A percentile compares a stretch with the other conserved stretches of the same genome.
phyloP scores from a whole-genome alignment of 2,888 invertebrate species.

The Sthenelais limicola region DNA sequence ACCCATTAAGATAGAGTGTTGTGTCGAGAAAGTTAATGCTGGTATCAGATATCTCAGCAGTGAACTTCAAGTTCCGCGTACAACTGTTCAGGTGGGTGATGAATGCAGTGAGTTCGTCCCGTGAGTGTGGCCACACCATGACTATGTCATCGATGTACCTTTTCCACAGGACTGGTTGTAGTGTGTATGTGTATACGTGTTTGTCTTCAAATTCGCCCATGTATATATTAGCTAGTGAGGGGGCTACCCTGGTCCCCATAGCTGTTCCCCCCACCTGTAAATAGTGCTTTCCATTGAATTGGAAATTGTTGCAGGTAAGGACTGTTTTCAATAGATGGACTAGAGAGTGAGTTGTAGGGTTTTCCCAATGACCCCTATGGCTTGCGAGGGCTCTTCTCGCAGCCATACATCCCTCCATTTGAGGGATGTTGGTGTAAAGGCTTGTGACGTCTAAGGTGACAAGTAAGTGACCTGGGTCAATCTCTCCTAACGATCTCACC shows the following conservation, averaged over 20 bases:
- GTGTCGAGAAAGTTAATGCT: slow-evolving; percentile 14
- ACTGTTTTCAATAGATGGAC: slow-evolving; percentile 8
- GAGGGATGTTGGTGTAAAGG: slow-evolving; percentile 29
- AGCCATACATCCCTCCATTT: background rate
- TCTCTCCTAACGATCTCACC: background rate
- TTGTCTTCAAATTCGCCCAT: slow-evolving; percentile 15
- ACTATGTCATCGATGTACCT: slow-evolving; percentile 26
- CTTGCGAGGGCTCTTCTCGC: background rate
- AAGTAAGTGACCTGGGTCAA: background rate
- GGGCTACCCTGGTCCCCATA: slow-evolving; percentile 29
- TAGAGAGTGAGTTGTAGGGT: background rate
- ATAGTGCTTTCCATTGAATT: slow-evolving; percentile 32
- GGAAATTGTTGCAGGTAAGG: slow-evolving; percentile 10
- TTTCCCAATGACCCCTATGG: background rate
- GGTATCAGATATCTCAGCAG: background rate
- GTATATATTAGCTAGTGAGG: slow-evolving; percentile 12
- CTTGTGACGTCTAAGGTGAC: slow-evolving; percentile 2
- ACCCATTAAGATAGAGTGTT: background rate
- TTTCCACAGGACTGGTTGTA: background rate
- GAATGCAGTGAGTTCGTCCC: background rate
- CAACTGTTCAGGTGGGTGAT: background rate
- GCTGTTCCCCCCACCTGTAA: slow-evolving; percentile 11
- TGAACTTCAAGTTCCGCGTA: slow-evolving; percentile 6
- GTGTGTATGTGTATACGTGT: background rate
- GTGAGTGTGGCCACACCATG: background rate